Conservation (phyloP, 2,888 invertebrate species). For the Scelioninae gen. 2 region DNA sequence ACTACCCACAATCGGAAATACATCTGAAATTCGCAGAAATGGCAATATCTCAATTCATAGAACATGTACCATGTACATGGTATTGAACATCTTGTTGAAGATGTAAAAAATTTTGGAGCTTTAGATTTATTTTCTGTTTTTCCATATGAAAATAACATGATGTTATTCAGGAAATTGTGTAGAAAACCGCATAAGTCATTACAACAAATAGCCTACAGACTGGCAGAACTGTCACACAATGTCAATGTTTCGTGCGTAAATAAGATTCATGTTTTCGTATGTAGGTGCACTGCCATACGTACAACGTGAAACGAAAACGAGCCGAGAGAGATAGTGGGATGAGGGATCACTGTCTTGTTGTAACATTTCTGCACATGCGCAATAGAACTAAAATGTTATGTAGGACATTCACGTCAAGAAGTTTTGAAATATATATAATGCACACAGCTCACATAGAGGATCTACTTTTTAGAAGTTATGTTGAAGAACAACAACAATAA, state of each 20-base stretch:
- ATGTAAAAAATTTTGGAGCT: constrained; percentile 32
- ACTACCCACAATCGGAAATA: not conserved
- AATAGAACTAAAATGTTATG: no score
- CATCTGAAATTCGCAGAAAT: constrained; percentile 12
- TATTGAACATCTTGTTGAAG: constrained; percentile 31
- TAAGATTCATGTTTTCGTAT: not conserved
- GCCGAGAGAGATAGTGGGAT: no score
- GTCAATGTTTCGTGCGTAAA: not conserved
- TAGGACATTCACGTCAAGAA: no score
- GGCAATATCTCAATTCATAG: constrained; percentile 1
- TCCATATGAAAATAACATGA: constrained; percentile 45
- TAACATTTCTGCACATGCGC: no score
- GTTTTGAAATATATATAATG: no score
- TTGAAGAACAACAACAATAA: no score
- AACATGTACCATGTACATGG: constrained; percentile 27
- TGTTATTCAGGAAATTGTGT: constrained; percentile 21
- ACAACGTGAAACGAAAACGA: no score
- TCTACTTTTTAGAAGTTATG: no score
- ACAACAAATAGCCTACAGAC: constrained; percentile 34
- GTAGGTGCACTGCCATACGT: no score
- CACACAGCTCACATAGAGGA: no score
- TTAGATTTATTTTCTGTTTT: constrained; percentile 41
- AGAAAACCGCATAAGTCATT: constrained; percentile 32
- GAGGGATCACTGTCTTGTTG: no score
- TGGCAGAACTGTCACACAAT: constrained; percentile 9